Conservation (phyloP, 2,888 invertebrate species). For the Omphaloscelis lunosa region DNA sequence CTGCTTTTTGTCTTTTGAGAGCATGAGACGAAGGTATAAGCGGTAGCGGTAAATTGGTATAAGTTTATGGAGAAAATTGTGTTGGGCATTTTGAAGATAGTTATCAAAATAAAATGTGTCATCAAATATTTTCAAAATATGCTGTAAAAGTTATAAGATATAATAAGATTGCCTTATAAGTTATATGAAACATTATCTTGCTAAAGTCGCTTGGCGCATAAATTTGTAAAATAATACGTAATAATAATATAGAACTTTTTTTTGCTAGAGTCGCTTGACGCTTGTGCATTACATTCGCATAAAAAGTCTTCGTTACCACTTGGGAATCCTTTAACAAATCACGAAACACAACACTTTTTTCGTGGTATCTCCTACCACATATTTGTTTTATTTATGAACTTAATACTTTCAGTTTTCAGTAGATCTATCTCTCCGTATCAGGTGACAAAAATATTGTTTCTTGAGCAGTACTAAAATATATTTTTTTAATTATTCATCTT, state of each 20-base stretch:
- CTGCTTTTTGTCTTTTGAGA: constrained; percentile 77
- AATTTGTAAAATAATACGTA: no score
- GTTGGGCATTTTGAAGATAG: no score
- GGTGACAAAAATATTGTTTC: no score
- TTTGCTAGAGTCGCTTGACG: neutral
- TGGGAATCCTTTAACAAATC: constrained; percentile 16
- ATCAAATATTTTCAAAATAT: no score
- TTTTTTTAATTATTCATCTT: no score
- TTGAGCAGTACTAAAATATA: no score
- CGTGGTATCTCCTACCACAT: no score
- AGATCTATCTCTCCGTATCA: no score
- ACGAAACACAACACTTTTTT: constrained; percentile 21
- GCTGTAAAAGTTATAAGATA: neutral
- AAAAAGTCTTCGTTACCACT: neutral
- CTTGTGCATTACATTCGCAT: neutral
- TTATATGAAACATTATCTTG: no score
- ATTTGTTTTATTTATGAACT: constrained; percentile 7
- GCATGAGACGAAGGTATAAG: constrained; percentile 52
- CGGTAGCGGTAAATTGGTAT: constrained; percentile 32
- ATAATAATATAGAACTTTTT: neutral
- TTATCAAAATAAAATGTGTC: neutral
- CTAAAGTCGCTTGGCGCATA: no score
- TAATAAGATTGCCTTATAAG: neutral
- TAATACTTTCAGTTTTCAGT: neutral
- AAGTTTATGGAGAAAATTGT: neutral